phyloP scores from a whole-genome alignment of 2,888 invertebrate species.

The Camponotus fellah region DNA sequence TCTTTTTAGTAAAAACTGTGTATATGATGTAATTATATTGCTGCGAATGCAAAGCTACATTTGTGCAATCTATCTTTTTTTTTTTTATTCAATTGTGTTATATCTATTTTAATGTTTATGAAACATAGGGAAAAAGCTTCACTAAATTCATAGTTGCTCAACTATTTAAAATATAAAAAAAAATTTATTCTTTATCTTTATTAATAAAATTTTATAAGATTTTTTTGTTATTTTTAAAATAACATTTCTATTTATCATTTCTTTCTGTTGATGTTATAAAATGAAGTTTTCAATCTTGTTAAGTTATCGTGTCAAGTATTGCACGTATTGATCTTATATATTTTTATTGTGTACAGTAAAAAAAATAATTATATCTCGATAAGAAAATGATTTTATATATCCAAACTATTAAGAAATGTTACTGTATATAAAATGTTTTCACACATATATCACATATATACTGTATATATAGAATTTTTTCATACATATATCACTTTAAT shows the following conservation, averaged over 20 bases:
- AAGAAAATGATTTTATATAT: neutral
- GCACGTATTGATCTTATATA: neutral
- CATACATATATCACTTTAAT: too few species aligned
- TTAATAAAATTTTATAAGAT: neutral
- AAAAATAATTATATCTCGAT: neutral
- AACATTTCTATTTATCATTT: neutral
- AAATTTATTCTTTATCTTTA: neutral
- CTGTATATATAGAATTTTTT: too few species aligned
- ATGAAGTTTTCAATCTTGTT: neutral
- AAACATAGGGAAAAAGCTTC: conserved; percentile 8
- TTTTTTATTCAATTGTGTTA: conserved; percentile 21
- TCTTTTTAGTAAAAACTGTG: too few species aligned
- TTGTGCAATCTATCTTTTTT: conserved; percentile 22
- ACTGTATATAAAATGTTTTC: too few species aligned
- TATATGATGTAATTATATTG: neutral
- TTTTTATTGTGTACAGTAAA: conserved; percentile 6
- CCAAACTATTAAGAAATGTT: too few species aligned
- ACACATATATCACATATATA: too few species aligned
- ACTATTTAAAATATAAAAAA: neutral
- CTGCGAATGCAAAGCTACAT: conserved; percentile 4
- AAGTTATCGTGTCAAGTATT: neutral
- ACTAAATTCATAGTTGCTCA: neutral
- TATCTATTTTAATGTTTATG: conserved; percentile 52
- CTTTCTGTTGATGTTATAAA: neutral
- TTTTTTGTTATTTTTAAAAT: conserved; percentile 7